phyloP scores from a whole-genome alignment of 2,113 vertebrate species.

The Glaucomys volans region DNA sequence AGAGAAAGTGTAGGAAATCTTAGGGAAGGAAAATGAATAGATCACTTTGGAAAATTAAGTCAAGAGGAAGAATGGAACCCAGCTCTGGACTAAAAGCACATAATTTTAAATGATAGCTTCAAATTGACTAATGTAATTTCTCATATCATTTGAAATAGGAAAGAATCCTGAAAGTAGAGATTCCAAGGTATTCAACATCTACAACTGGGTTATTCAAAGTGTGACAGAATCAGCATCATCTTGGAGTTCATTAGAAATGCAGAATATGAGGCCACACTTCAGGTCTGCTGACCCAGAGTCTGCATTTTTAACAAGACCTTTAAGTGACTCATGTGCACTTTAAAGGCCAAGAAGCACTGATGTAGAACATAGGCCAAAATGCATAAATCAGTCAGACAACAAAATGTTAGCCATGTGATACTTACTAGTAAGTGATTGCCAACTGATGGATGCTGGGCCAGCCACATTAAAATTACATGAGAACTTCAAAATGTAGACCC shows the following conservation, averaged over 20 bases:
- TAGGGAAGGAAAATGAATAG: not conserved
- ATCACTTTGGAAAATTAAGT: not conserved
- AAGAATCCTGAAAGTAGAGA: slow-evolving; percentile 33
- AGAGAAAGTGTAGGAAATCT: not conserved
- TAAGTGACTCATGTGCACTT: not conserved
- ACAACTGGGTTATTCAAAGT: not conserved
- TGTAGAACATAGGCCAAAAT: not conserved
- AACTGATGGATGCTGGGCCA: not conserved
- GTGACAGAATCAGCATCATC: not conserved
- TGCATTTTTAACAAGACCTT: slow-evolving; percentile 40
- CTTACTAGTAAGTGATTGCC: slow-evolving; percentile 44
- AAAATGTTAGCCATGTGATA: slow-evolving; percentile 15
- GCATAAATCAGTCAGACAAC: not conserved
- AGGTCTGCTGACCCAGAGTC: not conserved
- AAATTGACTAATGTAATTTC: not conserved
- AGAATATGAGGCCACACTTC: not conserved
- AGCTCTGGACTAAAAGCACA: not conserved
- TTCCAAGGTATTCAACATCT: not conserved
- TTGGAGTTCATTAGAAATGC: not conserved
- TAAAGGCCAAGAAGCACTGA: not conserved
- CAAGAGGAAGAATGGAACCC: not conserved
- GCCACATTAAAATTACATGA: slow-evolving; percentile 25
- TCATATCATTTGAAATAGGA: not conserved
- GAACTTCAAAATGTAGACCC: slow-evolving; percentile 37
- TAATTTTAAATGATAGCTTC: slow-evolving; percentile 7